Evolutionary conservation across 2,113 vertebrate species (phyloP), one percentile per base, ranked within the genome.

Genomic region (Thunnus thynnus): DNA sequence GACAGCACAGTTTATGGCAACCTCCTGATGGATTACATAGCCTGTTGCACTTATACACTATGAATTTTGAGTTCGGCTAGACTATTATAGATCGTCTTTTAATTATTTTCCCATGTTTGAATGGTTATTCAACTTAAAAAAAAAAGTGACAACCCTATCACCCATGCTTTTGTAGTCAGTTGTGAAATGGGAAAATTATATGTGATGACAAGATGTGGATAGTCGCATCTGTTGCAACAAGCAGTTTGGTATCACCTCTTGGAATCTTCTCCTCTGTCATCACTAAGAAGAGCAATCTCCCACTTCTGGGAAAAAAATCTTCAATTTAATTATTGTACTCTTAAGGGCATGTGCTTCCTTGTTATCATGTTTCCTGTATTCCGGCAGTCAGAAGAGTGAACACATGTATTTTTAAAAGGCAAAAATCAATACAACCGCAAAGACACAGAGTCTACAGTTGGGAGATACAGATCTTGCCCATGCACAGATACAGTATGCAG

Each of bases 391-490:
- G 54, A 77, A 27, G 22, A 75, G 46, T 54, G 63, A 82, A 82
- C 52, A 54, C 46, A 44, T 80, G 32, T 67, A 54, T 83, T 72
- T 82, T 78, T 55, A 85, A 83, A 85, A 83, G 32, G 36, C 56
- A 74, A 80, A 30, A 30, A 88, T 91, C 85, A 81, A 82, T 89
- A 67, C 22, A 41, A 80, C 82, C 67, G 62, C 79, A 81, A 86
- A 78, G 55, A 76, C 64, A 72, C 10, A 13, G 22, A 72, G 78
- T 64, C 81, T 89, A 63, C 27, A 66, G 32, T 22, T 25, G 13
- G 52, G 62, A 73, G 27, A 58, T 72, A 47, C 3, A 2, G n/a
- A 71, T 68, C 41, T 46, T 47, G 44, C 32, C 46, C 16, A 47
- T 57, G 48, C 51, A 56, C 55, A 22, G 61, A 77, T 77, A 61